Conservation (phyloP, 2,888 invertebrate species). For the Protodeltote pygarga region DNA sequence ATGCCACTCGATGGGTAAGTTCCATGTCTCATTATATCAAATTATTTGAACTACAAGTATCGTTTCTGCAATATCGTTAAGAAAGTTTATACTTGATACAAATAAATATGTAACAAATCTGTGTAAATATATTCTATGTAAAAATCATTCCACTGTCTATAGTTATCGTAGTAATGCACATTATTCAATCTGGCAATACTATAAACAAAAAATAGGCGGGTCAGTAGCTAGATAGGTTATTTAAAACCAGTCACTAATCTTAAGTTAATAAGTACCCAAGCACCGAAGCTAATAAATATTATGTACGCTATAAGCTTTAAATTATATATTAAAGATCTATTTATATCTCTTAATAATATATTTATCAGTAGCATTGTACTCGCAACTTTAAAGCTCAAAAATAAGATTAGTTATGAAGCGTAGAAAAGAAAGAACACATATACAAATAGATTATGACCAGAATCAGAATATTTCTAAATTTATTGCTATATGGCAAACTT, state of each 20-base stretch:
- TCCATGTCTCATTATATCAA: no score
- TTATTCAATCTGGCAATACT: not conserved
- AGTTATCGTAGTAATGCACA: no score
- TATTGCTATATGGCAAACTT: conserved; percentile 20
- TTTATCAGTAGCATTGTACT: conserved; percentile 77
- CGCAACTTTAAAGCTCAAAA: conserved; percentile 82
- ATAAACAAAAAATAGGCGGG: conserved; percentile 7
- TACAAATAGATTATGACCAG: conserved; percentile 45
- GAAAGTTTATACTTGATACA: not conserved
- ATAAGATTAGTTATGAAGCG: conserved; percentile 58
- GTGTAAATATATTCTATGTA: no score
- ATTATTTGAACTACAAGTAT: no score
- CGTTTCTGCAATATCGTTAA: not conserved
- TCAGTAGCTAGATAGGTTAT: conserved; percentile 18
- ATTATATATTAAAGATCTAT: conserved; percentile 77
- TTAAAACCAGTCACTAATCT: conserved; percentile 64
- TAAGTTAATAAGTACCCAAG: conserved; percentile 78
- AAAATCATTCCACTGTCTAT: no score
- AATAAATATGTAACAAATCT: not conserved
- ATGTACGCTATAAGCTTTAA: conserved; percentile 65
- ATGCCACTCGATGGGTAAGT: no score
- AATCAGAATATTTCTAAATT: conserved; percentile 34
- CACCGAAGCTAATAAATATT: conserved; percentile 82
- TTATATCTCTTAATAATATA: conserved; percentile 60
- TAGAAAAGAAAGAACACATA: conserved; percentile 52